phyloP scores from a whole-genome alignment of 2,888 invertebrate genomes.

The Sthenelais limicola region DNA sequence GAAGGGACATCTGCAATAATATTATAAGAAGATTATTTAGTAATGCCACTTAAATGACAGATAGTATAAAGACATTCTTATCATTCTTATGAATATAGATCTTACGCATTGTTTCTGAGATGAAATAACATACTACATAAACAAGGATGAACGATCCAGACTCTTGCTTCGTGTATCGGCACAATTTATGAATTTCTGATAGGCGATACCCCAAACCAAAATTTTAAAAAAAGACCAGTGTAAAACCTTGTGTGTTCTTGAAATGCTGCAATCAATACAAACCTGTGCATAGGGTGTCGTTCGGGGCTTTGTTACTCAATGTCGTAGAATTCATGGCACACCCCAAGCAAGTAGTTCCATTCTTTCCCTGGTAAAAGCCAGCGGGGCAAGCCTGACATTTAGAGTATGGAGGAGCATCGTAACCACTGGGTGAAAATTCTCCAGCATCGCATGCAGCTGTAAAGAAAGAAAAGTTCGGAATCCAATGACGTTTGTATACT shows the following conservation, averaged over 20 bases:
- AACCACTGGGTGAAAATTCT: background rate
- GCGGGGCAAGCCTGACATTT: constrained; percentile 1
- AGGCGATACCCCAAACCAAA: too few species aligned
- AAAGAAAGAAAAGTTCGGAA: too few species aligned
- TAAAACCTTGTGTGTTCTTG: too few species aligned
- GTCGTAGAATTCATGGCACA: background rate
- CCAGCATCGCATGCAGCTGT: constrained; percentile 9
- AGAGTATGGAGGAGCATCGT: background rate
- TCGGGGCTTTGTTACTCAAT: background rate
- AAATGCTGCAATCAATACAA: too few species aligned
- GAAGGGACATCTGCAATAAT: background rate
- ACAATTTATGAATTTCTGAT: too few species aligned
- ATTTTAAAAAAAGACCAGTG: too few species aligned
- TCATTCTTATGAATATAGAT: too few species aligned
- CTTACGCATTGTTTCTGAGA: too few species aligned
- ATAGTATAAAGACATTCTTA: background rate
- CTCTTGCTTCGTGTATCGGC: too few species aligned
- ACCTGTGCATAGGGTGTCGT: constrained; percentile 11
- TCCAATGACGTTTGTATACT: too few species aligned
- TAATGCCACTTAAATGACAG: background rate
- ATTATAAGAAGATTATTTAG: background rate
- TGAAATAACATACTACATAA: too few species aligned
- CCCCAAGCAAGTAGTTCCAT: background rate
- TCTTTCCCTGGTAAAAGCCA: constrained; percentile 64
- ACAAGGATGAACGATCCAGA: too few species aligned